phyloP scores from a whole-genome alignment of 2,113 vertebrate genomes.

The Diadophis punctatus region DNA sequence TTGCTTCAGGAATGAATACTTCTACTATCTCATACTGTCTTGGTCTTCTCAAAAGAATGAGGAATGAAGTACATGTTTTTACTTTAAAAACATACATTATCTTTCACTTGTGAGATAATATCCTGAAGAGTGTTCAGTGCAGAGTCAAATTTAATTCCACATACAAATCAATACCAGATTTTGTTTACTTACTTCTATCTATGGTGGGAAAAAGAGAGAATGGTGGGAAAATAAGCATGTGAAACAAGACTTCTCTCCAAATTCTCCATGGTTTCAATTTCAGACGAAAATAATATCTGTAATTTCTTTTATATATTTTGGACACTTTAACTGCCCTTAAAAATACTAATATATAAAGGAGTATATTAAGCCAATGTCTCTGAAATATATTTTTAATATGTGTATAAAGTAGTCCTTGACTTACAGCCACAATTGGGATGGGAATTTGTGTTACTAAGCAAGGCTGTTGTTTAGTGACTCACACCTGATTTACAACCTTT shows the following conservation, averaged over 20 bases:
- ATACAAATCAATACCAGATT: neutral
- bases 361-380: neutral
- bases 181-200: neutral
- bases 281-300: neutral
- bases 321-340: conserved; percentile 30
- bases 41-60: neutral
- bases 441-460: neutral
- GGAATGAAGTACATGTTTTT: neutral
- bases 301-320: neutral
- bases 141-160: neutral
- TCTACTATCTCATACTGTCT: neutral
- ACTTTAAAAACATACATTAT: neutral
- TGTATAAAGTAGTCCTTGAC: neutral
- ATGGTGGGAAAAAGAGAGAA: neutral
- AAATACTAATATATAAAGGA: conserved; percentile 9
- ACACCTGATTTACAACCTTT: neutral
- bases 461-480: neutral
- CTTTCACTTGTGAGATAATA: neutral
- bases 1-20: neutral
- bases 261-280: neutral
- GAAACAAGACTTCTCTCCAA: neutral
- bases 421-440: neutral
- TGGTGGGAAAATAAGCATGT: neutral
- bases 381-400: conserved; percentile 19
- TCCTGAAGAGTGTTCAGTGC: neutral